Conservation (phyloP, 2,113 vertebrate species). For the Elgaria multicarinata region DNA sequence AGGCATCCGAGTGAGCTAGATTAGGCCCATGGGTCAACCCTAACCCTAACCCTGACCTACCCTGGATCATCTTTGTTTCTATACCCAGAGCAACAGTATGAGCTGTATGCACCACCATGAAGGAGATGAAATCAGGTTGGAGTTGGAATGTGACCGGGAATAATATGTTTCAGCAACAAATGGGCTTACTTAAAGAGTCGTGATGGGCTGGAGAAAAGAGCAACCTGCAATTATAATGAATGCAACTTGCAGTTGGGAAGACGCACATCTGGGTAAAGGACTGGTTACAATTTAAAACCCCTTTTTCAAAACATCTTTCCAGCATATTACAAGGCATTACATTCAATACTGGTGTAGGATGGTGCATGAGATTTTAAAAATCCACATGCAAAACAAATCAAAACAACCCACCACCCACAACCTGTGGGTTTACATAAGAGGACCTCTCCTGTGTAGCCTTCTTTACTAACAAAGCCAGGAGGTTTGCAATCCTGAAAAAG, state of each 20-base stretch:
- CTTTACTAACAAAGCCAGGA: background rate
- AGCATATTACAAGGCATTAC: slow-evolving; percentile 19
- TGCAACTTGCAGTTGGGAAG: slow-evolving; percentile 3
- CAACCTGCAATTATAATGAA: slow-evolving; percentile 22
- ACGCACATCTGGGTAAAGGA: slow-evolving; percentile 33
- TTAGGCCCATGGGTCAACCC: too few species aligned
- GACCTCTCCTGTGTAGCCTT: background rate
- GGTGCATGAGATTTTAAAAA: slow-evolving; percentile 32
- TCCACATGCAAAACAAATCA: slow-evolving; percentile 26
- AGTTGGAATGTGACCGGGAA: slow-evolving; percentile 5
- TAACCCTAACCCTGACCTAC: background rate
- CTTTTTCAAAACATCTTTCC: slow-evolving; percentile 36
- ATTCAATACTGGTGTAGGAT: background rate
- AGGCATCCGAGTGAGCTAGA: too few species aligned
- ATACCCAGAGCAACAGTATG: background rate
- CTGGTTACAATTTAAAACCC: slow-evolving; percentile 41
- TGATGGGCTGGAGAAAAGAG: background rate
- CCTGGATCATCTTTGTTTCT: background rate
- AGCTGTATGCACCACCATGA: background rate
- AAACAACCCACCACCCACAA: background rate
- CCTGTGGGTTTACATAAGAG: background rate
- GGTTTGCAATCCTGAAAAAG: background rate
- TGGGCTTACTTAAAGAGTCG: background rate
- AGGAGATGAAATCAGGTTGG: background rate
- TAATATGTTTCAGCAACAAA: background rate